phyloP scores from a whole-genome alignment of 2,888 invertebrate species.

The Heterodera filipjevi region DNA sequence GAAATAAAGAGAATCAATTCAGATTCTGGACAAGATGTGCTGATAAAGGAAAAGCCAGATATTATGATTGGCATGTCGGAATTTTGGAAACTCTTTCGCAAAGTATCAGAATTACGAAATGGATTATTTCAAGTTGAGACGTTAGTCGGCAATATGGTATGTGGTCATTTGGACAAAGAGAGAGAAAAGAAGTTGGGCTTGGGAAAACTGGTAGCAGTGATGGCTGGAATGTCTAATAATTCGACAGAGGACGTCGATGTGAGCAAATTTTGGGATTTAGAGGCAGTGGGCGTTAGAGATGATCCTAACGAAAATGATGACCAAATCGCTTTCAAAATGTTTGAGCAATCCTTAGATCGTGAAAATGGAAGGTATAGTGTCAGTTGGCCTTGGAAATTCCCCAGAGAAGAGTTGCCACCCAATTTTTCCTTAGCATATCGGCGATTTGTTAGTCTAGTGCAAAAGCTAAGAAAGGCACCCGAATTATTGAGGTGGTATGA shows the following conservation, averaged over 20 bases:
- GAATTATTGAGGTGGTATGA: neutral
- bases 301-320: neutral
- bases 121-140: neutral
- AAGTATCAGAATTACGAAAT: neutral
- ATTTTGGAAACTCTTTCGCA: neutral
- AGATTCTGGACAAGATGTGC: neutral
- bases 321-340: neutral
- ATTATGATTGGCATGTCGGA: conserved; percentile 2
- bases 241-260: neutral
- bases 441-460: neutral
- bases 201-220: no score
- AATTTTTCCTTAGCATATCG: neutral
- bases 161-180: no score
- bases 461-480: neutral
- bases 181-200: neutral
- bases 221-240: no score
- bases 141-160: neutral
- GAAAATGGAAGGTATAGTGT: neutral
- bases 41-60: neutral
- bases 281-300: neutral
- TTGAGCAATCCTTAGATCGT: neutral
- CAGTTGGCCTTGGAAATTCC: neutral
- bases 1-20: neutral
- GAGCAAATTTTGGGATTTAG: neutral
- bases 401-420: neutral